Evolutionary conservation across 2,797 vertebrate genomes (phyloP), one percentile per base, ranked within the genome.

Genomic region (Lutjanus argentimaculatus): DNA sequence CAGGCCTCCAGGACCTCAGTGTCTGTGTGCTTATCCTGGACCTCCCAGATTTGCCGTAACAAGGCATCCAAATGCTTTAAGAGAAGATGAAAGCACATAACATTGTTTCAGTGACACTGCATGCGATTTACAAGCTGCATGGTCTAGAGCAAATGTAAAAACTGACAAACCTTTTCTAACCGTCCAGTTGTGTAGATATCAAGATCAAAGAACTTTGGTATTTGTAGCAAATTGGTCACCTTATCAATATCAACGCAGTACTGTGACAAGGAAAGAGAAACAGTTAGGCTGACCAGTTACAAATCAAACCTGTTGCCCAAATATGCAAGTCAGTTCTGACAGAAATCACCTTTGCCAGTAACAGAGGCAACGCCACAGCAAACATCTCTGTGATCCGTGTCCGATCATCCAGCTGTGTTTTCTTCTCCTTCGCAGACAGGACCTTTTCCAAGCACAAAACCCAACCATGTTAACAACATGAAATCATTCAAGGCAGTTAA

Each of bases 21-120:
- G 90, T 99, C 98, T 55, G 97, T 99, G 96, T 99, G 98, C 94
- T 99, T 99, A 92, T 99, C 97, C 88, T 99, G 96, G 84, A 99
- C 98, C 85, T 98, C 97, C 89, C 97, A 96, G 85, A 99, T 97
- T 93, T 99, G 98, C 90, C 98, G 97, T 89, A 99, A 92, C 96
- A 99, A 95, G 78, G 97, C 95, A 90, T 99, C 98, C 93, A 99
- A 95, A 96, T 99, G 98, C 98, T 99, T 67, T 2, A 77, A 3
- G 16, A 72, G n/a, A 49, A 56, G 22, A 84, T 12, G 10, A 51
- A n/a, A 71, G 36, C 14, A 82, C 1, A 64, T 53, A 17, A 40
- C 1, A 40, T n/a, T 16, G 52, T 68, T 80, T 68, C 13, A 48
- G 15, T 51, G 43, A 9, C 6, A 61, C 1, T 42, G 57, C 7